These are phyloP conservation scores for Drosophila prostipennis DNA, from an alignment of 2,888 invertebrate genomes.

Conservation along the genomic window DNA sequence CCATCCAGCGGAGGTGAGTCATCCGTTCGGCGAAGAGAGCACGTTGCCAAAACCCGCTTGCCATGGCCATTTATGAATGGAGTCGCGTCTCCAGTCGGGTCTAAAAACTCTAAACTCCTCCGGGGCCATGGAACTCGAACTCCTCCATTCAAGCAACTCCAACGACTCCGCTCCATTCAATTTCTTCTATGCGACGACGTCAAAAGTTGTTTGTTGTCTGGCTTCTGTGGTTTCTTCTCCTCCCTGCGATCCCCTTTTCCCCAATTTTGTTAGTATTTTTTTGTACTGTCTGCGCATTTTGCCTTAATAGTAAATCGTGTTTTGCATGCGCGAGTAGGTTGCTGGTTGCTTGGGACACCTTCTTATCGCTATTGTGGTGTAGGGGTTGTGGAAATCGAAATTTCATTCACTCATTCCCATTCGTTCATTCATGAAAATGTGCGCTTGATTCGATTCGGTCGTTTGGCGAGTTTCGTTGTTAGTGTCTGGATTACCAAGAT, in stretches of 20 bases:
- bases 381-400: slow-evolving; percentile 60
- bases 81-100: slow-evolving; percentile 62
- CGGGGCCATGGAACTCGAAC: slow-evolving; percentile 10
- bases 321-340: slow-evolving; percentile 78
- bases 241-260: slow-evolving; percentile 5
- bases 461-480: slow-evolving; percentile 63
- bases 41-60: slow-evolving; percentile 39
- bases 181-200: slow-evolving; percentile 60
- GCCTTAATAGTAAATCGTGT: slow-evolving; percentile 79
- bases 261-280: neutral
- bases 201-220: slow-evolving; percentile 50
- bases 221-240: slow-evolving; percentile 16
- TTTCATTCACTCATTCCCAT: slow-evolving; percentile 20
- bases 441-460: slow-evolving; percentile 41
- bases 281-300: slow-evolving; percentile 62
- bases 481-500: slow-evolving; percentile 20
- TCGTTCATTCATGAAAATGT: slow-evolving; percentile 71
- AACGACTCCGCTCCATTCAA: slow-evolving; percentile 41
- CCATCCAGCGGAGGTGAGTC: slow-evolving; percentile 51
- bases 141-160: slow-evolving; percentile 1
- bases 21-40: slow-evolving; percentile 36
- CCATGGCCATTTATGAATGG: slow-evolving; percentile 71
- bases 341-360: slow-evolving; percentile 32
- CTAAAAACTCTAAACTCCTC: slow-evolving; percentile 37
- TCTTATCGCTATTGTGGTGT: slow-evolving; percentile 29